phyloP scores from a whole-genome alignment of 2,797 vertebrate genomes.

The Ibycter americanus region DNA sequence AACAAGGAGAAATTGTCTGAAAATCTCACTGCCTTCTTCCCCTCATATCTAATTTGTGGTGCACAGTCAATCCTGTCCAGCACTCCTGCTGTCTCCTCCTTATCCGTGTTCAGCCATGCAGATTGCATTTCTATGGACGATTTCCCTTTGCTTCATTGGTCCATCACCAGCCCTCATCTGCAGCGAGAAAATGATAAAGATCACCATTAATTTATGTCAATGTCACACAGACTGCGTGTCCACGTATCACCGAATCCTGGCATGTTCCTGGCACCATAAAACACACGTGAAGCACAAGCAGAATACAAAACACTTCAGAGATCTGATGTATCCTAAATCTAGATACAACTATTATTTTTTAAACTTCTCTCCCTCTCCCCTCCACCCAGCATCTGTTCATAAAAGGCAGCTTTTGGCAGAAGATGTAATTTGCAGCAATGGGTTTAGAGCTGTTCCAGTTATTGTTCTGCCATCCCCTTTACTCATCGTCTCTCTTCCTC shows the following conservation, averaged over 20 bases:
- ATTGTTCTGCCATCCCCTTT: not conserved
- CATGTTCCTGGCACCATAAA: not conserved
- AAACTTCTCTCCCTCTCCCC: not conserved
- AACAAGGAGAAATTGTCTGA: not conserved
- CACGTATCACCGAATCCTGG: not conserved
- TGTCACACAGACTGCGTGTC: not conserved
- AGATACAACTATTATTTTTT: not conserved
- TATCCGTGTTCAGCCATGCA: not conserved
- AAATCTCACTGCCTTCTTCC: not conserved
- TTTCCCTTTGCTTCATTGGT: not conserved
- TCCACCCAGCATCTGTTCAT: not conserved
- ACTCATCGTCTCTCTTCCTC: not conserved
- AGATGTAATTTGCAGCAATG: not conserved
- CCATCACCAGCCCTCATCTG: not conserved
- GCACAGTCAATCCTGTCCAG: not conserved
- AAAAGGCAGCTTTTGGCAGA: not conserved
- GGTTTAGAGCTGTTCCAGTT: not conserved
- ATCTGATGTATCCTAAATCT: not conserved
- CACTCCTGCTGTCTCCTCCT: not conserved
- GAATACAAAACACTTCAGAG: not conserved
- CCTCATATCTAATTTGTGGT: not conserved
- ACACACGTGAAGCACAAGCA: not conserved
- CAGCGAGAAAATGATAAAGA: not conserved
- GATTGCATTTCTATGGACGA: not conserved
- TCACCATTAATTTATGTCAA: not conserved